A percentile compares a stretch with the other conserved stretches of the same genome.
Evolutionary conservation across 2,797 vertebrate species (phyloP).

Genomic region (Galago senegalensis): DNA sequence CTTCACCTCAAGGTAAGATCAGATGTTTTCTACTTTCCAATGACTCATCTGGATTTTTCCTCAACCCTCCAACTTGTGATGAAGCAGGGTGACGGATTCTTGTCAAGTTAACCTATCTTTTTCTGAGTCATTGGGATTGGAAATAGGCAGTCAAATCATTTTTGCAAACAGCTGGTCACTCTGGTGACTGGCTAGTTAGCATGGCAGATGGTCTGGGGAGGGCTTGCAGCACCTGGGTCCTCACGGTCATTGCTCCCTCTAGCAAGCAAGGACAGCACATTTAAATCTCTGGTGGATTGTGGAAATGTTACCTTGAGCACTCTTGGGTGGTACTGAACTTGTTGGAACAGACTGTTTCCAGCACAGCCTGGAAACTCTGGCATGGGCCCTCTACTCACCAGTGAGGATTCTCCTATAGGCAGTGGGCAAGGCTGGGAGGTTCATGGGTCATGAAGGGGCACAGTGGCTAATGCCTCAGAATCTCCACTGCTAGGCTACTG

Average conservation of each 20-base stretch:
- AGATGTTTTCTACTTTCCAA: background rate
- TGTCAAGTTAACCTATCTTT: background rate
- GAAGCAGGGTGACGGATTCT: background rate
- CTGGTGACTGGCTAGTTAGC: background rate
- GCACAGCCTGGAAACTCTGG: background rate
- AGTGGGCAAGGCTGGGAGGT: background rate
- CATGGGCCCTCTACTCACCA: accelerated
- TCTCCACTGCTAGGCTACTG: background rate
- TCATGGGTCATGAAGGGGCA: accelerated
- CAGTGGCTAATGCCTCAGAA: background rate
- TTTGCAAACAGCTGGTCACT: background rate
- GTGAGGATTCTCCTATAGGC: background rate
- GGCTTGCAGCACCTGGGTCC: background rate
- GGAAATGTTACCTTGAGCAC: background rate
- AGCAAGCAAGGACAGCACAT: background rate
- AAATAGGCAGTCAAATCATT: background rate
- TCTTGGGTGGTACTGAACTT: background rate
- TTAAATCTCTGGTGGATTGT: background rate
- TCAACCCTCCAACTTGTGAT: background rate
- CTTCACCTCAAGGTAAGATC: background rate
- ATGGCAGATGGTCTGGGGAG: background rate
- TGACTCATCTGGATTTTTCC: background rate
- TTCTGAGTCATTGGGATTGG: background rate
- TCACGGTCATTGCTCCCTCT: background rate
- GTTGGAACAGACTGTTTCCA: background rate